Evolutionary conservation across 2,113 vertebrate species (phyloP), one percentile per base, ranked within the genome.

Genomic region (Eurystomus gularis): DNA sequence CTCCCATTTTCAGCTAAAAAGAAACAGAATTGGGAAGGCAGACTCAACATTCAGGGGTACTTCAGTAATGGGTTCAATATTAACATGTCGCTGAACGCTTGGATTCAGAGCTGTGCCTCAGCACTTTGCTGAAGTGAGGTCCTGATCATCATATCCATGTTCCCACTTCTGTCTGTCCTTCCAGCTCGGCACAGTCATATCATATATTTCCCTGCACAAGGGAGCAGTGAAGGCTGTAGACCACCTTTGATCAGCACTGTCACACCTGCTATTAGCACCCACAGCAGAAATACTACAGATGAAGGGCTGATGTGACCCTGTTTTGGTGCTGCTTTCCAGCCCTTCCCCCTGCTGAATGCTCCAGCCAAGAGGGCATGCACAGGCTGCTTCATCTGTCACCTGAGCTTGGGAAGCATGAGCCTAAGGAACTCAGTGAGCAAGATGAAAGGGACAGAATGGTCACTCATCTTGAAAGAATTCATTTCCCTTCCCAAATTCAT

Each of bases 401-500:
- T 90, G 88, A 92, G 55, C 72, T 69, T 72, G 26, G 75, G 61
- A 92, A 95, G 70, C 9, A 0, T 15, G 21, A 89, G 65, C 70
- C 46, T 91, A 54, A 89, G 58, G 85, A 96, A 95, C 78, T 94
- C 94, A 94, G 79, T 87, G 89, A 94, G 55, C 72, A 94, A 94
- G 95, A 97, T 90, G 66, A 97, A 96, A 97, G 86, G 39, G 90
- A 94, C 93, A 92, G 78, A 93, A 93, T 90, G 91, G 95, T 83
- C 66, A 87, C 77, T 94, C 91, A 95, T 91, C 88, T 97, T 94
- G 94, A 97, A 97, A 97, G 52, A 96, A 55, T 80, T 93, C 42
- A 95, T 95, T 92, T 96, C 80, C 89, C 86, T 93, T 93, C 71
- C 64, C 42, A 95, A 90, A 95, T 88, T 88, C 82, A 84, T 94